Evolutionary conservation across 1,140 invertebrate genomes (phyloP).

Genomic region (Drosophila sp.): DNA sequence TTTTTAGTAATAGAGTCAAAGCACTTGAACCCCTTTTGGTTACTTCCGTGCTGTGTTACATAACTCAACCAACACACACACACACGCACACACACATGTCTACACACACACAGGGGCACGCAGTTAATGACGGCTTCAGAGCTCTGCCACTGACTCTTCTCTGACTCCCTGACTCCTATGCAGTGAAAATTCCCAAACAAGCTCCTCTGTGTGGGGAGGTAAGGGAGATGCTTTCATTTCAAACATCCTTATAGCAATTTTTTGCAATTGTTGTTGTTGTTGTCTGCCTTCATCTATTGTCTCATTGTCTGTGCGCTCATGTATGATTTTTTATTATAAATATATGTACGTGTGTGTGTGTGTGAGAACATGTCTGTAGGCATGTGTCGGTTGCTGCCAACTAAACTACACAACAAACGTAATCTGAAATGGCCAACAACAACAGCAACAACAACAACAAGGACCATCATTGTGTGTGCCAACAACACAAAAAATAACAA

Average conservation of each 20-base stretch:
- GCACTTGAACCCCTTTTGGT: background rate
- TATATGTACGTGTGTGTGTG: slow-evolving; percentile 52
- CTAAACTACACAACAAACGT: slow-evolving; percentile 75
- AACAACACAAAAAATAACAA: slow-evolving; percentile 38
- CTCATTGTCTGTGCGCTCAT: slow-evolving; percentile 76
- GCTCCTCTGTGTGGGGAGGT: slow-evolving; percentile 32
- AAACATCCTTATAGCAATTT: slow-evolving; percentile 13
- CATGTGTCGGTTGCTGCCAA: slow-evolving; percentile 70
- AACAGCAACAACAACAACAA: slow-evolving; percentile 18
- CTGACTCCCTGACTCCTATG: slow-evolving; percentile 29
- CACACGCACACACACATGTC: slow-evolving; percentile 19
- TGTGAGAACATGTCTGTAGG: slow-evolving; percentile 59
- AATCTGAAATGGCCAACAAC: slow-evolving; percentile 71
- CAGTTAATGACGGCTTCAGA: slow-evolving; percentile 64
- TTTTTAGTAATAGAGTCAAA: background rate
- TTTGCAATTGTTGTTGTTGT: slow-evolving; percentile 54
- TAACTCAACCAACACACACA: slow-evolving; percentile 22
- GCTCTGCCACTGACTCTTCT: slow-evolving; percentile 1
- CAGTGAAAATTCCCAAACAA: slow-evolving; percentile 51
- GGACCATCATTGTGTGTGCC: slow-evolving; percentile 53
- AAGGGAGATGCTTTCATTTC: slow-evolving; percentile 33
- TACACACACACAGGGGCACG: slow-evolving; percentile 21
- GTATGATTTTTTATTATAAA: slow-evolving; percentile 81
- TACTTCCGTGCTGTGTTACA: slow-evolving; percentile 18
- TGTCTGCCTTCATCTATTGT: slow-evolving; percentile 59